Evolutionary conservation across 2,888 invertebrate species (phyloP), one percentile per base, ranked within the genome.

Genomic region (Colletes collaris): DNA sequence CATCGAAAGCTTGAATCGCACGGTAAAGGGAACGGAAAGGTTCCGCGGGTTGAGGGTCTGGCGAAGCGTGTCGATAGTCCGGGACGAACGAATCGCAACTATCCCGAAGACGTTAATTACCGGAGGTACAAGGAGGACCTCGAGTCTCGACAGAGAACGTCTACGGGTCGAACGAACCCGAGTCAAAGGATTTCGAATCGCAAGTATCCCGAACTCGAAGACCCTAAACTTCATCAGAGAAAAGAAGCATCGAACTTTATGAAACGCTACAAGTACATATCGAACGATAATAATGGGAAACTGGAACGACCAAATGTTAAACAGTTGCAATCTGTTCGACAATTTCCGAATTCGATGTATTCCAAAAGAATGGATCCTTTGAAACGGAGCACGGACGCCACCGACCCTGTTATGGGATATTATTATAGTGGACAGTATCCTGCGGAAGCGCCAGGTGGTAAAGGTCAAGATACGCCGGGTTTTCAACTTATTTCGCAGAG

Each of bases 221-320:
- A 5, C 0, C 27, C 0, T 2, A 56, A 50, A 8, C 19, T 16
- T 68, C 49, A 27, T n/a, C 40, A 40, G 0, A 10, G 60, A 10
- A 52, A n/a, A 16, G 60, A 56, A 5, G 5, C n/a, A 7, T 40
- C 69, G 11, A 40, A 77, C 8, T 50, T 50, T 10, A 46, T 35
- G 46, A 11, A 53, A 2, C 56, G 75, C 19, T 75, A 84, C 19
- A 80, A 44, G n/a, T 81, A 84, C 10, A 40, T 5, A 10, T 56
- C 50, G 0, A 58, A 50, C 4, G 49, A 76, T 44, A 50, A 58
- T 13, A 8, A 66, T 16, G 13, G n/a, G 19, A 27, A 6, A 10
- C 0, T 16, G 2, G 46, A 69, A 8, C 7, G 37, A 7, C 50
- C 65, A 8, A 50, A 69, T 6, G 5, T 71, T 27, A 27, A 62